Evolutionary conservation across 2,888 invertebrate species (phyloP).

Genomic region (Willowsia nigromaculata): DNA sequence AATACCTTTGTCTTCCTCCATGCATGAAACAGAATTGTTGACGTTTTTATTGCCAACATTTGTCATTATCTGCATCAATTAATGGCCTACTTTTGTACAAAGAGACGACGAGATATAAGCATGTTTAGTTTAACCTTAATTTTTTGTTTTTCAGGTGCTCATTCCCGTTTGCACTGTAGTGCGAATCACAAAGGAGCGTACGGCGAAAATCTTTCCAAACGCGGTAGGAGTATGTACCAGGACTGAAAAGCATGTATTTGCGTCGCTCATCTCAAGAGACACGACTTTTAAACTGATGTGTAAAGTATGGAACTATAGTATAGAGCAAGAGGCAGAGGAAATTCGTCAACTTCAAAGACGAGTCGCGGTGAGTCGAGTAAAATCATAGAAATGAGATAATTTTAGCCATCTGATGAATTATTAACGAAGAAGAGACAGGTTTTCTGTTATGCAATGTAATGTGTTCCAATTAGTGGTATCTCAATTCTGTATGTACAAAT

Average conservation of each 20-base stretch:
- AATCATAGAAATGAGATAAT: not conserved
- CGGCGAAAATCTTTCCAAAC: slow-evolving; percentile 95
- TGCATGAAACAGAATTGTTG: no score
- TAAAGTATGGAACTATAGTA: slow-evolving; percentile 87
- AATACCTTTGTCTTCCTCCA: no score
- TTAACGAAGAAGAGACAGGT: not conserved
- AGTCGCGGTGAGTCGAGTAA: slow-evolving; percentile 41
- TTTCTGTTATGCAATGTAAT: no score
- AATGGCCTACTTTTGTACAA: not conserved
- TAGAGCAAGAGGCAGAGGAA: slow-evolving; percentile 59
- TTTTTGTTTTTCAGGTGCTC: slow-evolving; percentile 85
- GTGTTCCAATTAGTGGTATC: slow-evolving; percentile 4
- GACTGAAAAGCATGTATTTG: slow-evolving; percentile 91
- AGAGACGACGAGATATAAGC: not conserved
- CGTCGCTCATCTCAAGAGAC: slow-evolving; percentile 93
- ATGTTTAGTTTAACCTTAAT: not conserved
- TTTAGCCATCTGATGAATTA: not conserved
- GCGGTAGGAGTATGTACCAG: slow-evolving; percentile 94
- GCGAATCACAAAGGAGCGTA: slow-evolving; percentile 94
- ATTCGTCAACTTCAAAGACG: slow-evolving; percentile 44
- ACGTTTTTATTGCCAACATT: not conserved
- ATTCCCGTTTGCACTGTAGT: slow-evolving; percentile 93
- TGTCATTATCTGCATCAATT: not conserved
- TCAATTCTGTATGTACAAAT: not conserved
- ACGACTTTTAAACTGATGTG: slow-evolving; percentile 92